Conservation (phyloP, 1,140 invertebrate species). For the Pogonomyrmex barbatus region DNA sequence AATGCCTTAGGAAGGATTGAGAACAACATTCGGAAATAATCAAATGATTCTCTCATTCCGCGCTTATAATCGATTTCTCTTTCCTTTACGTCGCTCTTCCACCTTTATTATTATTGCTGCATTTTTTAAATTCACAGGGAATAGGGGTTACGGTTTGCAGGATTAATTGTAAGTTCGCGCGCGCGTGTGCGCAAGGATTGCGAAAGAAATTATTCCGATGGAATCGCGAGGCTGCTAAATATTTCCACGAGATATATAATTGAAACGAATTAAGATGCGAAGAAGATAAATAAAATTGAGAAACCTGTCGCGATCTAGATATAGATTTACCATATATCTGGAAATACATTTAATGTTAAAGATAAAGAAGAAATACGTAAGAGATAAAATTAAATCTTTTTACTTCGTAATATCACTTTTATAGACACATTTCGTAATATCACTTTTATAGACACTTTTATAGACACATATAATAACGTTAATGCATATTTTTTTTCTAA, state of each 20-base stretch:
- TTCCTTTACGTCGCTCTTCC: neutral
- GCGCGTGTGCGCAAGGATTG: constrained; percentile 16
- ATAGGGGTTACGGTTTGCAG: neutral
- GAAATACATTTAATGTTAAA: constrained; percentile 15
- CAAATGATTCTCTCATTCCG: constrained; percentile 14
- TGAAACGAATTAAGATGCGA: constrained; percentile 24
- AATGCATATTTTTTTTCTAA: neutral
- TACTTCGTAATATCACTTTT: neutral
- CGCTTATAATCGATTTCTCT: constrained; percentile 23
- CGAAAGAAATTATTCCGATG: constrained; percentile 15
- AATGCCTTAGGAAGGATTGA: neutral
- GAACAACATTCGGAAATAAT: constrained; percentile 45
- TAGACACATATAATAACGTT: neutral
- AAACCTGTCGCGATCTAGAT: neutral
- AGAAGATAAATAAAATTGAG: constrained; percentile 31
- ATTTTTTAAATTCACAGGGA: constrained; percentile 4
- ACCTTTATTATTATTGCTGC: constrained; percentile 25
- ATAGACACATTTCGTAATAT: neutral
- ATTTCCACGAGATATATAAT: constrained; percentile 38
- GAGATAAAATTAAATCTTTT: neutral
- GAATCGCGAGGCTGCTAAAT: constrained; percentile 23
- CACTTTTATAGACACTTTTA: neutral
- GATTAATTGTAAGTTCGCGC: neutral
- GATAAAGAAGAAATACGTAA: neutral
- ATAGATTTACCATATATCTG: constrained; percentile 4